Base-by-base conservation (phyloP, 2,113 vertebrate genomes). In the Oenanthe melanoleuca region DNA sequence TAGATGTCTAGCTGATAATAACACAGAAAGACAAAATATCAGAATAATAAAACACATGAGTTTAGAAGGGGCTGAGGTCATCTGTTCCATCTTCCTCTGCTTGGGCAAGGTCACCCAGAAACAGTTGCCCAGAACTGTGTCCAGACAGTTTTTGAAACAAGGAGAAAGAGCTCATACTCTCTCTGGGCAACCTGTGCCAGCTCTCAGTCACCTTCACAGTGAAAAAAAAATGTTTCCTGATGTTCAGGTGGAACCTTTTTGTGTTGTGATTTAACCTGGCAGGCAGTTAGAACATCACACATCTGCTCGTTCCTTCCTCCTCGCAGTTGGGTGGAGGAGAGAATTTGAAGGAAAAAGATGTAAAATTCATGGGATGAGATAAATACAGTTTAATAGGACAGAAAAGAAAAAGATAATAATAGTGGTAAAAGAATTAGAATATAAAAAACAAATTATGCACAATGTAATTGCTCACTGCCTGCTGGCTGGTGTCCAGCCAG, bases 221-320 rank as follows among this genome's bases (percentile, higher is more conserved):
- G 44, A 66, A 86, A 59, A 52, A 49, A 52, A 66, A 29, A 1
- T 20, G 6, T 33, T 71, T 89, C 28, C 31, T 81, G 25, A 40
- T 6, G 0, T 56, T 77, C 23, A 56, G n/a, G 37, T 0, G 0
- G 17, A 52, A 70, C 9, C 11, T 82, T 22, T 42, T 61, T 38
- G 22, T 45, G 22, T 18, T 42, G 15, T 80, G 47, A 72, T 42
- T 47, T 73, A 73, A 73, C 34, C n/a, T 55, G 67, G 14, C 34
- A 49, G 47, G 31, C 1, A 2, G 38, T 21, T 45, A 37, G 33
- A 71, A 21, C 50, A 38, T 4, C 37, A 65, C 59, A 78, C 24
- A 65, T 63, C 45, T 85, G 45, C 21, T 85, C 2, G 0, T 45
- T 73, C 38, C 8, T 15, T 66, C 26, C 47, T 79, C 38, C 59